These are phyloP conservation scores for Thinocorus orbignyianus DNA, from an alignment of 2,113 vertebrate species.

Conservation along the genomic window DNA sequence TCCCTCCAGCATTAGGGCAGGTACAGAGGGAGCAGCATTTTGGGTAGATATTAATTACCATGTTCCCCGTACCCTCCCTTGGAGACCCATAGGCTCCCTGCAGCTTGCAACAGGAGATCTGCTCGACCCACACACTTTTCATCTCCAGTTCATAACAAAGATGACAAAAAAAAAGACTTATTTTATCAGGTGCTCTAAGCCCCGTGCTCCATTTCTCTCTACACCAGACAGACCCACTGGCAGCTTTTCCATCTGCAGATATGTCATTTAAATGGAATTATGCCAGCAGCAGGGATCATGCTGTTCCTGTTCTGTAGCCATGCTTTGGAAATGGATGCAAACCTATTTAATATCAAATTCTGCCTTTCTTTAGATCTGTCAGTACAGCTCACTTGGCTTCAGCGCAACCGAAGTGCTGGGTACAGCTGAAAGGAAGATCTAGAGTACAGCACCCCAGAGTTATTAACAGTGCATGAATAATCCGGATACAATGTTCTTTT, in stretches of 20 bases:
- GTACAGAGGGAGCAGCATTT: not conserved
- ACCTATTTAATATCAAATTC: constrained; percentile 26
- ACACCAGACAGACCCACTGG: not conserved
- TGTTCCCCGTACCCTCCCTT: not conserved
- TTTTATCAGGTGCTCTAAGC: not conserved
- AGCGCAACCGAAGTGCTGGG: not conserved
- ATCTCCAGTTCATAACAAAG: not conserved
- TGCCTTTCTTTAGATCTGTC: constrained; percentile 38
- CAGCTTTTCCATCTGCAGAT: constrained; percentile 8
- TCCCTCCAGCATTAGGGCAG: not conserved
- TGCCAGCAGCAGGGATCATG: constrained; percentile 4
- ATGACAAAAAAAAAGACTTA: not conserved
- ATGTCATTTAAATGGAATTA: constrained; percentile 47
- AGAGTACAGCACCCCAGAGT: not conserved
- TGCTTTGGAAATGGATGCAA: constrained; percentile 9
- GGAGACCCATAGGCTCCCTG: accelerated
- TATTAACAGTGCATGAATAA: constrained; percentile 50
- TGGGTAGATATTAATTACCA: not conserved
- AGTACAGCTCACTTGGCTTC: constrained; percentile 30
- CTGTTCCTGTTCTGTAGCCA: constrained; percentile 33
- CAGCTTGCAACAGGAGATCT: not conserved
- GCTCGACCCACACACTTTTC: not conserved
- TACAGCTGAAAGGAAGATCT: not conserved
- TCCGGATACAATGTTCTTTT: not conserved
- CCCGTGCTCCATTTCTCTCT: not conserved